Conservation (phyloP, 2,888 invertebrate species). For the Neocrepidodera transversa region DNA sequence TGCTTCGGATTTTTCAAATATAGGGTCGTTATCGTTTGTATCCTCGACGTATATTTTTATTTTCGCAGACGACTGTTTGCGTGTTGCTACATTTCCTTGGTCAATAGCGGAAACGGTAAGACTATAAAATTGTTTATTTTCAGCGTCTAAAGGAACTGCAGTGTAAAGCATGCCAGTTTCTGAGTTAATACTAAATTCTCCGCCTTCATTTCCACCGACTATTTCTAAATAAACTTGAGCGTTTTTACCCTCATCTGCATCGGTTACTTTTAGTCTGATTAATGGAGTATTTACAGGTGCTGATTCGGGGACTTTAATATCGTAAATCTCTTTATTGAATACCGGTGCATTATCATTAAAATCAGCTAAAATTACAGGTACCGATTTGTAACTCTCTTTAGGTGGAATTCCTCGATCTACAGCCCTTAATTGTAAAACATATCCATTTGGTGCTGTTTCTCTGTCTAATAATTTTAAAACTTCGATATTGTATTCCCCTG, state of each 20-base stretch:
- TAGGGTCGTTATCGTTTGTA: conserved; percentile 93
- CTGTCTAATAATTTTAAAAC: conserved; percentile 79
- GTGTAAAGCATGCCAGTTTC: conserved; percentile 91
- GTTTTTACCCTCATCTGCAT: conserved; percentile 81
- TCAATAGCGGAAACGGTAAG: conserved; percentile 90
- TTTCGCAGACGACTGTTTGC: conserved; percentile 89
- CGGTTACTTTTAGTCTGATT: conserved; percentile 84
- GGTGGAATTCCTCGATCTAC: conserved; percentile 84
- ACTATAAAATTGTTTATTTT: conserved; percentile 82
- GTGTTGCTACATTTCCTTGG: conserved; percentile 81
- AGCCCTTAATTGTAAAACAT: conserved; percentile 86
- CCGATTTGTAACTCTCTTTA: conserved; percentile 77
- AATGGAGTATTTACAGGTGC: conserved; percentile 89
- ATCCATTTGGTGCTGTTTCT: conserved; percentile 80
- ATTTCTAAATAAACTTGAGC: conserved; percentile 87
- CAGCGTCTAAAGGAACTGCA: conserved; percentile 82
- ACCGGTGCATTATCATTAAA: conserved; percentile 87
- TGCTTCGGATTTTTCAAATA: conserved; percentile 76
- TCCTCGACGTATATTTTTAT: conserved; percentile 89
- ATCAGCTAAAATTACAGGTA: conserved; percentile 83
- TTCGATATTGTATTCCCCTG: conserved; percentile 80
- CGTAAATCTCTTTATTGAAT: conserved; percentile 86
- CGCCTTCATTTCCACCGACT: conserved; percentile 90
- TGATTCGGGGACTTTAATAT: conserved; percentile 86
- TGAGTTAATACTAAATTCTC: conserved; percentile 85